Evolutionary conservation across 2,888 invertebrate species (phyloP).

Genomic region (Dryobotodes eremita): DNA sequence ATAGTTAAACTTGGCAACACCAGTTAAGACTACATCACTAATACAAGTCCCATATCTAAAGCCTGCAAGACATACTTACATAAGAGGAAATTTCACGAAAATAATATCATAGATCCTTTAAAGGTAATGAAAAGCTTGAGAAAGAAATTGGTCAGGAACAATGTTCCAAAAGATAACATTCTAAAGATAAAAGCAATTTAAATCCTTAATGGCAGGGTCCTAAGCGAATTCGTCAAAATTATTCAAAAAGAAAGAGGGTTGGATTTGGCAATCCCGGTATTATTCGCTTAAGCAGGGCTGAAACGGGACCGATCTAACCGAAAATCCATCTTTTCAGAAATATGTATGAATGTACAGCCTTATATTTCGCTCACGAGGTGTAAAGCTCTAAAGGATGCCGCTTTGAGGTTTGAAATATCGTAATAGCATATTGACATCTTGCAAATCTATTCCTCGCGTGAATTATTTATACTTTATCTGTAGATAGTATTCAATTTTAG

Average conservation of each 20-base stretch:
- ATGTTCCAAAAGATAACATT: constrained; percentile 43
- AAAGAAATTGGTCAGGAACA: constrained; percentile 33
- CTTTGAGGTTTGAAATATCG: constrained; percentile 55
- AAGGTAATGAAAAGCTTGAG: constrained; percentile 43
- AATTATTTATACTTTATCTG: constrained; percentile 3
- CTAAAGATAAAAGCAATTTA: constrained; percentile 61
- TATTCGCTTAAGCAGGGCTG: constrained; percentile 61
- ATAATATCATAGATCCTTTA: constrained; percentile 16
- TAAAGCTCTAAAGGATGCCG: constrained; percentile 53
- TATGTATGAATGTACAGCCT: constrained; percentile 53
- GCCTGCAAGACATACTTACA: constrained; percentile 20
- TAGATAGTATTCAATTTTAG: background rate
- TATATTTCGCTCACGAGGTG: constrained; percentile 56
- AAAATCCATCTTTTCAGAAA: constrained; percentile 63
- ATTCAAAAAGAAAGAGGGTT: constrained; percentile 63
- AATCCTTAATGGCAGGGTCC: constrained; percentile 58
- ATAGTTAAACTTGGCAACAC: constrained; percentile 52
- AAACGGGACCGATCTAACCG: constrained; percentile 46
- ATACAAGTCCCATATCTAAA: constrained; percentile 40
- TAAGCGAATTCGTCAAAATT: constrained; percentile 65
- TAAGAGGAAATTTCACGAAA: constrained; percentile 18
- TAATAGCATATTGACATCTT: constrained; percentile 42
- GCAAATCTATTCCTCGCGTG: constrained; percentile 37
- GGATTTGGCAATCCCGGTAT: constrained; percentile 59
- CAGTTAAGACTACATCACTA: constrained; percentile 45